Evolutionary conservation across 2,113 vertebrate genomes (phyloP).

Genomic region (Podarcis muralis): DNA sequence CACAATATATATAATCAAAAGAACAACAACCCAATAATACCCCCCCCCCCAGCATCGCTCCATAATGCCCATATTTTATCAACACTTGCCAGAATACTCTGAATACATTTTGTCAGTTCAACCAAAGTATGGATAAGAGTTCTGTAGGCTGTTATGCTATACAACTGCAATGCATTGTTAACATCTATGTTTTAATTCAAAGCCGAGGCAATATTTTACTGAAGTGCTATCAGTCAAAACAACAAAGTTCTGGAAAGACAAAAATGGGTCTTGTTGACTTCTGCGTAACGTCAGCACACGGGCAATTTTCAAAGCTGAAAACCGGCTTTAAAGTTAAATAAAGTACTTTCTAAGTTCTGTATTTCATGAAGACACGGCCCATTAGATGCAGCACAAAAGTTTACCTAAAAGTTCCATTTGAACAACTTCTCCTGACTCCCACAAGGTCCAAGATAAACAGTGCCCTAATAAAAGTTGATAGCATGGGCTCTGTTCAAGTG

Average conservation of each 20-base stretch:
- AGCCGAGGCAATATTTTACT: not conserved
- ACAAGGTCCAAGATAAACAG: slow-evolving; percentile 69
- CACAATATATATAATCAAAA: too few species aligned
- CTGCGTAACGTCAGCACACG: not conserved
- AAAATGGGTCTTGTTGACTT: not conserved
- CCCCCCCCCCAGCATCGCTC: too few species aligned
- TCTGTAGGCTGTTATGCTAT: not conserved
- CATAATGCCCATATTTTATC: not conserved
- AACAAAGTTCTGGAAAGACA: slow-evolving; percentile 10
- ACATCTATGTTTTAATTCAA: not conserved
- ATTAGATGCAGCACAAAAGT: slow-evolving; percentile 18
- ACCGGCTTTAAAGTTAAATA: slow-evolving; percentile 38
- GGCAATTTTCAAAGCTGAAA: slow-evolving; percentile 30
- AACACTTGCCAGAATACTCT: not conserved
- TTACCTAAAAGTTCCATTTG: slow-evolving; percentile 62
- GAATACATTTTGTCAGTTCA: slow-evolving; percentile 13
- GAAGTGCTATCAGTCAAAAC: not conserved
- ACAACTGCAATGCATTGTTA: not conserved
- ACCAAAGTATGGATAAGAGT: not conserved
- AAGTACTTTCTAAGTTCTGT: slow-evolving; percentile 21
- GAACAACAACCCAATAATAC: too few species aligned
- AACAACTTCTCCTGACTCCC: slow-evolving; percentile 51
- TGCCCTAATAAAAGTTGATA: slow-evolving; percentile 72
- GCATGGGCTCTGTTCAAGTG: slow-evolving; percentile 62
- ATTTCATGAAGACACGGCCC: slow-evolving; percentile 30